Conservation (phyloP, 2,888 invertebrate genomes). For the Phalangium opilio region DNA sequence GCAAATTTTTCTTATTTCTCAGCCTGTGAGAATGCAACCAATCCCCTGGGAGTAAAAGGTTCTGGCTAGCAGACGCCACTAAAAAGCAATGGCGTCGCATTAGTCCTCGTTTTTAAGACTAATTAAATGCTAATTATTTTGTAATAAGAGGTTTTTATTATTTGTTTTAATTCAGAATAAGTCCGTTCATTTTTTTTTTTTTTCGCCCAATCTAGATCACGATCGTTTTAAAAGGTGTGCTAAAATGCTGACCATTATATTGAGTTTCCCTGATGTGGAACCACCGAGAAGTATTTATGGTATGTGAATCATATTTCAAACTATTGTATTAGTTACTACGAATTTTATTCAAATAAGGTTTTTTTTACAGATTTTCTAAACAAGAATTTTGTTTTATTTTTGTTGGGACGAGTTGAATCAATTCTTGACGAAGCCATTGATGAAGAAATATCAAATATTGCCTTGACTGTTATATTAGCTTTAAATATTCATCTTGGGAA, state of each 20-base stretch:
- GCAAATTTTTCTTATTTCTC: conserved; percentile 11
- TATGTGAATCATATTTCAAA: conserved; percentile 30
- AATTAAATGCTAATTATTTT: too few relatives aligned
- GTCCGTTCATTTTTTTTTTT: conserved; percentile 58
- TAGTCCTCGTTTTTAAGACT: too few relatives aligned
- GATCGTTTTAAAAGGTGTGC: conserved; percentile 67
- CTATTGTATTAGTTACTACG: conserved; percentile 5
- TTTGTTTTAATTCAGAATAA: conserved; percentile 40
- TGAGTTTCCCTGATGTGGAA: conserved; percentile 67
- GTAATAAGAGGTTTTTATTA: conserved; percentile 22
- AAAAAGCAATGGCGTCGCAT: too few relatives aligned
- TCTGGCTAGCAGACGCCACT: too few relatives aligned
- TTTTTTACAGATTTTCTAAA: conserved; percentile 74
- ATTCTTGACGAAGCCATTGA: conserved; percentile 56
- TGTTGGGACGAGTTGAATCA: conserved; percentile 64
- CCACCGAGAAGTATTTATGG: conserved; percentile 79
- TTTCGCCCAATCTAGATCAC: conserved; percentile 29
- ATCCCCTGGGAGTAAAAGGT: too few relatives aligned
- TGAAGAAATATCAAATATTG: conserved; percentile 69
- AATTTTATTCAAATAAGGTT: conserved; percentile 63
- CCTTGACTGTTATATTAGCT: conserved; percentile 65
- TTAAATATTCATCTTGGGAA: conserved; percentile 69
- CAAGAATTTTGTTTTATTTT: conserved; percentile 57
- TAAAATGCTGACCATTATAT: conserved; percentile 66
- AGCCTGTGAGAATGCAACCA: too few relatives aligned